Base-by-base conservation (phyloP, 2,797 vertebrate genomes). In the Gouania willdenowi region DNA sequence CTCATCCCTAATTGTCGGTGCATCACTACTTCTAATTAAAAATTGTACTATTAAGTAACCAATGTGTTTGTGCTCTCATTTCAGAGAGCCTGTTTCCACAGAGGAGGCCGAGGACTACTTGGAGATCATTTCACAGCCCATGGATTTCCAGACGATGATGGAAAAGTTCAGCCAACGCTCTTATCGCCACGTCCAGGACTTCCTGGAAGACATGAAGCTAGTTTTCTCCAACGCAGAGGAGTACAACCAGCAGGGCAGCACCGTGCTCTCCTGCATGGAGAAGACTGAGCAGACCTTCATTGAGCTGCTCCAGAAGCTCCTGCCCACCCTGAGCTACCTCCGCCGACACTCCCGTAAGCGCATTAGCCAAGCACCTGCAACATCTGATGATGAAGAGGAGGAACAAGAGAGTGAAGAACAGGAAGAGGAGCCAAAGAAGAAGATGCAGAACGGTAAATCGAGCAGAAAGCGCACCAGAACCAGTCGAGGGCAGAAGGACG, bases 91-190 rank as follows among this genome's bases (percentile, higher is more conserved):
- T 0, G 93, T 97, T 60, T 96, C 93, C 8, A 38, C 73, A 0
- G 93, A 97, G 1, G 94, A 97, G 70, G 94, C 94, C 0, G 93
- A 97, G 71, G 93, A 94, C 79, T 98, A 98, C 74, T 85, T 90
- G 19, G 93, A 97, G 19, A 86, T 98, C 45, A 93, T 98, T 75
- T 81, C 87, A 43, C 89, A 80, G 45, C 95, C 95, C 23, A 98
- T 99, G 94, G 95, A 99, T 81, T 95, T 98, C 70, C 91, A 93
- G 85, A 97, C 92, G 1, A 96, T 99, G 88, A 90, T 91, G 81
- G 87, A 76, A 64, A 99, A 98, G 71, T 93, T 93, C 36, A 88
- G 85, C 8, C 90, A 91, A 7, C 85, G 90, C 24, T 72, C 41
- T 20, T 99, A 98, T 66, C 92, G 91, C 20, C 90, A 93, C 0